Percentiles rank a stretch among this genome's conserved stretches.
Conservation (phyloP, 2,888 invertebrate species). For the Taenaris catops region DNA sequence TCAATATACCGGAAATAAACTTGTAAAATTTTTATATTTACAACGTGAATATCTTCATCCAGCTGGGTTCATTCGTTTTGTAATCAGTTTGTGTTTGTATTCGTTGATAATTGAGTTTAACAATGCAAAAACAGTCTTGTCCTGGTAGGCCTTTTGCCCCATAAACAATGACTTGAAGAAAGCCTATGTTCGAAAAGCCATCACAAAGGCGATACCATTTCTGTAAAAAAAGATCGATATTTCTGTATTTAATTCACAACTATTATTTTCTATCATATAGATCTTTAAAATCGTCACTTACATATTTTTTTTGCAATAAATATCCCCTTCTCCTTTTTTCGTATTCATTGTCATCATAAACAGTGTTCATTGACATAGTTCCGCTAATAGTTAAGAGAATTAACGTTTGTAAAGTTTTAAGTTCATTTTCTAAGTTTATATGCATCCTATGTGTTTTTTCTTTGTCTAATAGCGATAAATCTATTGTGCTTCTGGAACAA, state of each 20-base stretch:
- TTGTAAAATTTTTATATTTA: constrained; percentile 65
- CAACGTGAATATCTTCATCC: constrained; percentile 99
- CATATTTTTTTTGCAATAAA: constrained; percentile 66
- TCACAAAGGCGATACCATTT: constrained; percentile 61
- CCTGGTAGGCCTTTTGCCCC: constrained; percentile 89
- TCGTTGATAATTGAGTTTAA: constrained; percentile 94
- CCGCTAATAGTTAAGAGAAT: constrained; percentile 95
- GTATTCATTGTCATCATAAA: constrained; percentile 90
- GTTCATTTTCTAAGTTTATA: constrained; percentile 90
- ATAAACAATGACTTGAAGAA: constrained; percentile 93
- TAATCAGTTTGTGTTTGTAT: constrained; percentile 98
- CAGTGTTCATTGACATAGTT: constrained; percentile 89
- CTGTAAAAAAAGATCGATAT: no score
- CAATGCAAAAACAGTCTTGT: constrained; percentile 96
- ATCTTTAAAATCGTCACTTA: no score
- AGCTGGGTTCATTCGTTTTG: constrained; percentile 95
- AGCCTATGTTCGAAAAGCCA: constrained; percentile 87
- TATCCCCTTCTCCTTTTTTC: constrained; percentile 62
- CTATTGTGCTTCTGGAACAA: constrained; percentile 81
- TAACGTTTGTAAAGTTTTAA: constrained; percentile 83
- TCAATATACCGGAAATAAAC: background rate
- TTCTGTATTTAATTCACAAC: no score
- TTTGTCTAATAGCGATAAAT: constrained; percentile 87
- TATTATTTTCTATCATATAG: no score
- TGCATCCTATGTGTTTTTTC: constrained; percentile 94